A percentile compares a stretch with the other conserved stretches of the same genome.
These are phyloP conservation scores for Zaprionus obscuricornis DNA, from an alignment of 2,888 invertebrate species.

Conservation along the genomic window DNA sequence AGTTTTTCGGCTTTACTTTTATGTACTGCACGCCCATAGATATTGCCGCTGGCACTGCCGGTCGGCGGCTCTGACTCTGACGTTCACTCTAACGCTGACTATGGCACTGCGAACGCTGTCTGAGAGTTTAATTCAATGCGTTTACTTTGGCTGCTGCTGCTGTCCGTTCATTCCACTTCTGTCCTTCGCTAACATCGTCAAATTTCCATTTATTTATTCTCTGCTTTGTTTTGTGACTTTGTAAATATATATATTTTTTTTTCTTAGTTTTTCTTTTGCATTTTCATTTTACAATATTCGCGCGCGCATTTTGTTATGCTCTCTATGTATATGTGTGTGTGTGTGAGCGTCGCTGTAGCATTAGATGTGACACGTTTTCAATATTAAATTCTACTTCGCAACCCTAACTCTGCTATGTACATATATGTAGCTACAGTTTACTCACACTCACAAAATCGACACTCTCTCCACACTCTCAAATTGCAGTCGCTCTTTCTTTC, in stretches of 20 bases:
- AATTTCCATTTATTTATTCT: constrained; percentile 61
- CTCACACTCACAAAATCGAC: too few relatives aligned
- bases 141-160: constrained; percentile 8
- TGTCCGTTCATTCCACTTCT: too few relatives aligned
- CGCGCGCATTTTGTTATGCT: constrained; percentile 28
- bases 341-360: constrained; percentile 42
- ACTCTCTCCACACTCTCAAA: too few relatives aligned
- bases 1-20: constrained; percentile 51
- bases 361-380: constrained; percentile 51
- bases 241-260: constrained; percentile 32
- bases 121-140: too few relatives aligned
- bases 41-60: constrained; percentile 15
- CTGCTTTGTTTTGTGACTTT: constrained; percentile 34
- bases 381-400: constrained; percentile 17
- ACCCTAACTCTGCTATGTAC: neutral
- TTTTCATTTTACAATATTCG: constrained; percentile 43
- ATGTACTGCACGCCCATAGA: constrained; percentile 62
- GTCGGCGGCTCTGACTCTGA: too few relatives aligned
- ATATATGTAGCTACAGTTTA: too few relatives aligned
- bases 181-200: constrained; percentile 25
- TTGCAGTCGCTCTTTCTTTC: too few relatives aligned
- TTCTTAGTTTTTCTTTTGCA: too few relatives aligned
- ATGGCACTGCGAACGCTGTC: too few relatives aligned
- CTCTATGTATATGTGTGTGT: neutral
- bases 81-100: too few relatives aligned